A percentile compares a stretch with the other conserved stretches of the same genome.
Conservation (phyloP, 1,140 invertebrate species). For the Drosophila arawakana region DNA sequence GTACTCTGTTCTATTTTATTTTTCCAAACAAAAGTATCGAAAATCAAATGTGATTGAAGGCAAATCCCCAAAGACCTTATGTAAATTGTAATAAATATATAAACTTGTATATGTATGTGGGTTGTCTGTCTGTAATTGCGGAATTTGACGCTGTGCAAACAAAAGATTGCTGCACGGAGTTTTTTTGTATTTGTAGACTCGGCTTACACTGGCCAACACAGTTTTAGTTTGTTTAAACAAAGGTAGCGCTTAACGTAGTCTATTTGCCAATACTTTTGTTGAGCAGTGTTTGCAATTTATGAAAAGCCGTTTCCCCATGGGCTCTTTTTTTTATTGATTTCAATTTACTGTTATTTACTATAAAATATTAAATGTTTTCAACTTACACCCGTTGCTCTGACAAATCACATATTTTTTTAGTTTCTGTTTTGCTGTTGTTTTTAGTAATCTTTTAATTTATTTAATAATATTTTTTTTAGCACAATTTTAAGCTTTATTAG, state of each 20-base stretch:
- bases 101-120: too few relatives aligned
- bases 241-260: background rate
- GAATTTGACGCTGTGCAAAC: conserved; percentile 26
- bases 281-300: conserved; percentile 4
- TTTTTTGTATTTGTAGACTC: background rate
- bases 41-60: conserved; percentile 33
- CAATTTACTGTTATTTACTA: background rate
- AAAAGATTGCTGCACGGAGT: conserved; percentile 16
- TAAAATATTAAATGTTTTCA: background rate
- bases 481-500: conserved; percentile 27
- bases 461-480: conserved; percentile 8
- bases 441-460: conserved; percentile 6
- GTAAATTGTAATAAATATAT: conserved; percentile 22
- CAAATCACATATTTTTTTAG: conserved; percentile 73
- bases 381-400: conserved; percentile 68
- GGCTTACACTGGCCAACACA: conserved; percentile 20
- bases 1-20: conserved; percentile 11
- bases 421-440: conserved; percentile 30
- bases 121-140: conserved; percentile 14
- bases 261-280: background rate
- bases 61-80: conserved; percentile 34
- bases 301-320: conserved; percentile 4
- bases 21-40: conserved; percentile 24
- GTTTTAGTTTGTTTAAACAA: background rate
- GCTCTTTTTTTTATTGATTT: conserved; percentile 22